Evolutionary conservation across 2,113 vertebrate species (phyloP), one percentile per base, ranked within the genome.

Genomic region (Morone saxatilis): DNA sequence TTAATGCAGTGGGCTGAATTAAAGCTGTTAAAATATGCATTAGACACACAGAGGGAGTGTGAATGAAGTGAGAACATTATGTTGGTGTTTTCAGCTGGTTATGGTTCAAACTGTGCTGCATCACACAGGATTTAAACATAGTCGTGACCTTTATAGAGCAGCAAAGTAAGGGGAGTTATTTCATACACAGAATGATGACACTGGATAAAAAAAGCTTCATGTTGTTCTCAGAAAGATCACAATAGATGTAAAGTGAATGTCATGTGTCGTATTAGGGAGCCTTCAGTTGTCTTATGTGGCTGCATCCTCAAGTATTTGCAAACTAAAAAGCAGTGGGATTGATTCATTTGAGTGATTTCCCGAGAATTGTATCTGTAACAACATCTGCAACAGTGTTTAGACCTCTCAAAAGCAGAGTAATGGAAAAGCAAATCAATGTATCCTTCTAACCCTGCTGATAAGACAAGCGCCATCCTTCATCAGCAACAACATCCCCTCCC

Each of bases 1-100:
- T 89, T 48, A 36, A 86, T 78, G 75, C 38, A 77, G 16, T 22
- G 38, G 43, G 43, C 17, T 71, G 16, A 59, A 77, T 67, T 74
- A 38, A 73, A 76, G 80, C 83, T 76, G 68, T 81, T 85, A 61
- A 86, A 88, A 85, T 76, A 76, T 81, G 57, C 45, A 84, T 78
- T 31, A 25, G 69, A 71, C 20, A 47, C 31, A 48, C 5, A 40
- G 40, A 61, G 40, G 31, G 41, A 78, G 51, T 38, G 54, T 20
- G 53, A 40, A 19, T 65, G 38, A 60, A 63, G 16, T 51, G 59
- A 71, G 67, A 76, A 72, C 57, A 81, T 73, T 31, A 47, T 62
- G 62, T 36, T 71, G n/a, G 19, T 60, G 14, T 41, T 40, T 69
- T 69, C 47, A 36, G 40, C 38, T 69, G 50, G 19, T 47, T 67